phyloP scores from a whole-genome alignment of 2,797 vertebrate genomes.

The Buceros bicornis region DNA sequence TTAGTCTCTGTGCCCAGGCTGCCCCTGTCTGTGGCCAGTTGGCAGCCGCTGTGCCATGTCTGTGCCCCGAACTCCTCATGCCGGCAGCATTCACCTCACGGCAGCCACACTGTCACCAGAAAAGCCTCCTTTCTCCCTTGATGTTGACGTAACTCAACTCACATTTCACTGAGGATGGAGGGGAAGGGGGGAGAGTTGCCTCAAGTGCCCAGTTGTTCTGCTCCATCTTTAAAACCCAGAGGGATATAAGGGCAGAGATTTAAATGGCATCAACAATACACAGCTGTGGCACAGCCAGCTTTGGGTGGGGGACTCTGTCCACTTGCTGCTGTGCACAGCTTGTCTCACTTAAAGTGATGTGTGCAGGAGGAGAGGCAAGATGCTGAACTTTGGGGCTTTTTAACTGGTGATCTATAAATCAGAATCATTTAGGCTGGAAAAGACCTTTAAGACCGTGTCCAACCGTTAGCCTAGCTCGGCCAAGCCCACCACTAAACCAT shows the following conservation, averaged over 20 bases:
- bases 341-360: not conserved
- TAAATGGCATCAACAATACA: not conserved
- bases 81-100: fast-evolving
- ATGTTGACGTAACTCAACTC: not conserved
- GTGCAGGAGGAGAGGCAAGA: not conserved
- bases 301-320: not conserved
- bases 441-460: no score
- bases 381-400: not conserved
- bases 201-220: not conserved
- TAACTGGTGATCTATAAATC: not conserved
- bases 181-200: not conserved
- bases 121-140: not conserved
- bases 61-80: not conserved
- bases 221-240: not conserved
- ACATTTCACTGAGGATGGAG: not conserved
- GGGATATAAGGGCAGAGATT: not conserved
- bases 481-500: no score
- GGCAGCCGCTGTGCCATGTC: not conserved
- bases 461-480: no score
- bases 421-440: no score
- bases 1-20: not conserved
- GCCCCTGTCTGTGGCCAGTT: not conserved
- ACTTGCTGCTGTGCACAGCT: not conserved
- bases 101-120: not conserved
- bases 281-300: not conserved